These are phyloP conservation scores for Synergus gifuensis DNA, from an alignment of 2,888 invertebrate genomes.

Conservation along the genomic window DNA sequence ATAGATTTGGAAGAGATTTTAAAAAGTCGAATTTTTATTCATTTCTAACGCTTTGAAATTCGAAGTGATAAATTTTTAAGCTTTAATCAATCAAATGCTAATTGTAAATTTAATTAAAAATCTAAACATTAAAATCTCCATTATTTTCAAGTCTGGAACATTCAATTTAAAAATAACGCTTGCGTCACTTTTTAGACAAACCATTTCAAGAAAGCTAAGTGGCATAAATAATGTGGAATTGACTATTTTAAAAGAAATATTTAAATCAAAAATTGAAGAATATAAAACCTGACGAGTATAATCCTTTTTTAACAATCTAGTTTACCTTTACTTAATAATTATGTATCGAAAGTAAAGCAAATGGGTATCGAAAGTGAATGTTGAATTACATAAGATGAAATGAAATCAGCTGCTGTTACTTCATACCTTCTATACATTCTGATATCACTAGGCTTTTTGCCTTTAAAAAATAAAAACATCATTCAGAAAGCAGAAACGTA, in stretches of 20 bases:
- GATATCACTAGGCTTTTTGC: neutral
- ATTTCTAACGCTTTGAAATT: too few species aligned
- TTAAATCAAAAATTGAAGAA: neutral
- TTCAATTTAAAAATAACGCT: neutral
- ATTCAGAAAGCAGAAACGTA: neutral
- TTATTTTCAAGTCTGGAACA: neutral
- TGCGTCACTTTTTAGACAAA: neutral
- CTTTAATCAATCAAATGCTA: too few species aligned
- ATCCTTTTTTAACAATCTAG: neutral
- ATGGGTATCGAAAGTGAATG: constrained; percentile 53
- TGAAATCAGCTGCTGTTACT: constrained; percentile 53
- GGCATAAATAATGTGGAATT: too few species aligned
- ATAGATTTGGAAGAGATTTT: too few species aligned
- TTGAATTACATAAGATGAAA: constrained; percentile 58
- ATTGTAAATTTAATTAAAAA: neutral
- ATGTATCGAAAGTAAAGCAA: constrained; percentile 25
- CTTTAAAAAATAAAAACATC: neutral
- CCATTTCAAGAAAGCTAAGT: too few species aligned
- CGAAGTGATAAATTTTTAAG: too few species aligned
- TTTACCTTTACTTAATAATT: constrained; percentile 12
- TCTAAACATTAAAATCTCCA: neutral
- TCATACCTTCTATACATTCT: neutral
- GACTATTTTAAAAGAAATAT: neutral
- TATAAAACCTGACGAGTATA: neutral
- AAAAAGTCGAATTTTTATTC: neutral